phyloP scores from a whole-genome alignment of 2,113 vertebrate genomes.

The Xerus inauris region DNA sequence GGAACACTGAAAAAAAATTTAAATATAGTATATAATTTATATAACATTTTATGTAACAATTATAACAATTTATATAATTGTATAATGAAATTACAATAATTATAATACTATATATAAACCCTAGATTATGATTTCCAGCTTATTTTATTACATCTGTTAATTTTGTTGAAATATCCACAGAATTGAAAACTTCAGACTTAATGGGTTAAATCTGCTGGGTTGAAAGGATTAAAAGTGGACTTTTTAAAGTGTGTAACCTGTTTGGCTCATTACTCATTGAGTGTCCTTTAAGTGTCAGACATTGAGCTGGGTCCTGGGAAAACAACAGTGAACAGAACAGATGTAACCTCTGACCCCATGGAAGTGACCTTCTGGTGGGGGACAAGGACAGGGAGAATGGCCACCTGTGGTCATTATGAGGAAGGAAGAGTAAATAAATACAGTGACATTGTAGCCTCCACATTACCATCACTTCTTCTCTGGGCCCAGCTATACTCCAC shows the following conservation, averaged over 20 bases:
- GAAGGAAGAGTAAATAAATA: not conserved
- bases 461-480: not conserved
- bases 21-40: not conserved
- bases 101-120: not conserved
- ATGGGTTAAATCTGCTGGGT: not conserved
- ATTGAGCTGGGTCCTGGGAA: not conserved
- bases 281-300: not conserved
- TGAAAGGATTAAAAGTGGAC: not conserved
- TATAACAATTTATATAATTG: not conserved
- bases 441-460: not conserved
- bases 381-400: not conserved
- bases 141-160: not conserved
- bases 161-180: not conserved
- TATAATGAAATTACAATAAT: not conserved
- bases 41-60: no score
- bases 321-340: not conserved
- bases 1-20: not conserved
- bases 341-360: fast-evolving
- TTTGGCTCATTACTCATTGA: not conserved
- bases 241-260: not conserved
- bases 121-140: not conserved
- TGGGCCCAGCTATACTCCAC: not conserved
- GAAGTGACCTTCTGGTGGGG: not conserved
- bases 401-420: fast-evolving
- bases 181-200: not conserved